These are phyloP conservation scores for Gallinago paraguaiae DNA, from an alignment of 2,113 vertebrate genomes.

Conservation along the genomic window DNA sequence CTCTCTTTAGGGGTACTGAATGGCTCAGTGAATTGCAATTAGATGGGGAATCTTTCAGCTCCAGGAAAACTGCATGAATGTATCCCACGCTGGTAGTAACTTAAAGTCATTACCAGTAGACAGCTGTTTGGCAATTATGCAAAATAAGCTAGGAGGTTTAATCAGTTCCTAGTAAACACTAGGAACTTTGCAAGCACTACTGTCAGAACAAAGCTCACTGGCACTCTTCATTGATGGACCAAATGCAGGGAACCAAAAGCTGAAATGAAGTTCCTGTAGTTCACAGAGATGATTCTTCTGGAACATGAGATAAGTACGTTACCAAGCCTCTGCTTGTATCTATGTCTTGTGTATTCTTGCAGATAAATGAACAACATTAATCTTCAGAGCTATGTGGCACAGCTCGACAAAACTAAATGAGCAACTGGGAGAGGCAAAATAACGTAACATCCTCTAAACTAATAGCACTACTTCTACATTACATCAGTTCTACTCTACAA, in stretches of 20 bases:
- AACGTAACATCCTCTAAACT: not conserved
- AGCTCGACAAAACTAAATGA: slow-evolving; percentile 3
- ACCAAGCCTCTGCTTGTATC: not conserved
- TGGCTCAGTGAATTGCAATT: slow-evolving; percentile 58
- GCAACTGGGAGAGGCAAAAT: not conserved
- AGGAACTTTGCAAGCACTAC: not conserved
- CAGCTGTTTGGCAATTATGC: slow-evolving; percentile 59
- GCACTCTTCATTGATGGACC: not conserved
- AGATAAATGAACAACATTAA: slow-evolving; percentile 54
- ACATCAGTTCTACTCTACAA: not conserved
- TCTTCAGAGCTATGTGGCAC: not conserved
- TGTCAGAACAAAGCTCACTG: not conserved
- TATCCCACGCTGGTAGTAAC: slow-evolving; percentile 48
- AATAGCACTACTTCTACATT: not conserved
- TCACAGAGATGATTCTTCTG: not conserved
- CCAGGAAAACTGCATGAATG: slow-evolving; percentile 27
- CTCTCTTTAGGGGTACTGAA: slow-evolving; percentile 30
- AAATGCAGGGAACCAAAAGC: not conserved
- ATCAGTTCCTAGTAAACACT: slow-evolving; percentile 33
- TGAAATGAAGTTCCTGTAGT: not conserved
- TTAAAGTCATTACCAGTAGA: slow-evolving; percentile 54
- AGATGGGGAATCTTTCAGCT: slow-evolving; percentile 34
- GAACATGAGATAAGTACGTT: not conserved
- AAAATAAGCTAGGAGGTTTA: slow-evolving; percentile 43
- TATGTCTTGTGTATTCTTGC: not conserved